Evolutionary conservation across 2,113 vertebrate species (phyloP).

Genomic region (Festucalex cinctus): DNA sequence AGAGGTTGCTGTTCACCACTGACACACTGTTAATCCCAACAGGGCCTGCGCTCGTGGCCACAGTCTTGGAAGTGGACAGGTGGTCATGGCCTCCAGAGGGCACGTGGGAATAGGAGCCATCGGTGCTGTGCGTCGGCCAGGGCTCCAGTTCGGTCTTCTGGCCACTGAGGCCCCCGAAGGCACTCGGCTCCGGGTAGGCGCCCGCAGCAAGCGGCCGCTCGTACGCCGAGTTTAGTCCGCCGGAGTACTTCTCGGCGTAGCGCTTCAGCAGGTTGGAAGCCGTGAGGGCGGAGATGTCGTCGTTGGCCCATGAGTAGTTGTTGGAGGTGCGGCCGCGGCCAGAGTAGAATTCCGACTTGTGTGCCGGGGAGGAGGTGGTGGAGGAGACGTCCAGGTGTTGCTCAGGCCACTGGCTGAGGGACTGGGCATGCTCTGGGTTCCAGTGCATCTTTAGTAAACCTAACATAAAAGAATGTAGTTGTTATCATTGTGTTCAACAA

Average conservation of each 20-base stretch:
- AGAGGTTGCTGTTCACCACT: conserved; percentile 76
- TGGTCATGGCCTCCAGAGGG: conserved; percentile 79
- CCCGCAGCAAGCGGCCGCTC: conserved; percentile 79
- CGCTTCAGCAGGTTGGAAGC: conserved; percentile 96
- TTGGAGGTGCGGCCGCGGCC: conserved; percentile 78
- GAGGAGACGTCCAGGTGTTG: conserved; percentile 98
- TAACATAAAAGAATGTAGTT: conserved; percentile 37
- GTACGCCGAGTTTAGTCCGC: conserved; percentile 85
- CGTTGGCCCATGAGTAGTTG: conserved; percentile 95
- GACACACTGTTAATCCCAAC: conserved; percentile 75
- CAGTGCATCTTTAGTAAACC: conserved; percentile 98
- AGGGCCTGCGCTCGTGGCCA: conserved; percentile 65
- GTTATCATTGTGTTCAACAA: background rate
- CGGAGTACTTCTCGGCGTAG: conserved; percentile 95
- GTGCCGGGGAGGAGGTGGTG: conserved; percentile 91
- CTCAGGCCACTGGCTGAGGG: conserved; percentile 98
- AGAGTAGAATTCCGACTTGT: conserved; percentile 86
- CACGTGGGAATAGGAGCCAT: conserved; percentile 78
- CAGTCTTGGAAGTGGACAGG: conserved; percentile 76
- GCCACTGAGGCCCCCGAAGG: conserved; percentile 80
- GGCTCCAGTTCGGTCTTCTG: conserved; percentile 87
- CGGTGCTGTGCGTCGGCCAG: conserved; percentile 81
- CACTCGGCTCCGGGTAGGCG: conserved; percentile 74
- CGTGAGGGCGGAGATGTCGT: conserved; percentile 93
- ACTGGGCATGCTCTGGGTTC: conserved; percentile 98